phyloP scores from a whole-genome alignment of 2,888 invertebrate genomes.

The Patella pellucida region DNA sequence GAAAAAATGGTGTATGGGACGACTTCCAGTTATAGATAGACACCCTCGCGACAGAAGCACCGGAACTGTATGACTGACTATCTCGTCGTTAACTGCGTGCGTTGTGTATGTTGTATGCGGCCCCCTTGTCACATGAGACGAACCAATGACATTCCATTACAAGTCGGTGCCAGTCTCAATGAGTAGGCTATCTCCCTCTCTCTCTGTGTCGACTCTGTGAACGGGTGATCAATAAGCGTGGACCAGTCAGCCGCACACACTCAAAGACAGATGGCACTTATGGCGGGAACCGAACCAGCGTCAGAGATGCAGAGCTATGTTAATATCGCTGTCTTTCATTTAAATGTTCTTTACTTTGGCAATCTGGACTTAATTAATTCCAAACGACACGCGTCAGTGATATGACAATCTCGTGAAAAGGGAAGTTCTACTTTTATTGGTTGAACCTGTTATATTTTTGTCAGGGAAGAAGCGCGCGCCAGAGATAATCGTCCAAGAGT shows the following conservation, averaged over 20 bases:
- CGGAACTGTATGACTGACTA: background rate
- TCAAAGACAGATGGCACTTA: conserved; percentile 33
- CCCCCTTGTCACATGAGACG: conserved; percentile 26
- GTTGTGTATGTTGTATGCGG: background rate
- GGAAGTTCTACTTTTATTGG: no score
- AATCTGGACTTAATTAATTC: conserved; percentile 31
- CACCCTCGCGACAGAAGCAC: no score
- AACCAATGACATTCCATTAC: conserved; percentile 31
- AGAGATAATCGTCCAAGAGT: no score
- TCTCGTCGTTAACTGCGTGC: background rate
- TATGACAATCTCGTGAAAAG: background rate
- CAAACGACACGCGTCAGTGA: conserved; percentile 19
- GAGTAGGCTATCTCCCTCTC: background rate
- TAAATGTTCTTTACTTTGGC: conserved; percentile 31
- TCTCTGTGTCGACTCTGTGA: no score
- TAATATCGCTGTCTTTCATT: conserved; percentile 26
- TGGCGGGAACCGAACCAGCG: background rate
- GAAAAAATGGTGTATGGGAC: no score
- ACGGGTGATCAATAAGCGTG: background rate
- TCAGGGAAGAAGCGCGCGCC: no score
- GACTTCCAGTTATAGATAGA: no score
- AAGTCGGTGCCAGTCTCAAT: background rate
- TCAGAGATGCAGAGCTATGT: background rate
- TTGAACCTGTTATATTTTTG: no score
- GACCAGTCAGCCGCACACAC: conserved; percentile 9